Base-by-base conservation (phyloP, 2,113 vertebrate species). In the Aplodontia rufa region DNA sequence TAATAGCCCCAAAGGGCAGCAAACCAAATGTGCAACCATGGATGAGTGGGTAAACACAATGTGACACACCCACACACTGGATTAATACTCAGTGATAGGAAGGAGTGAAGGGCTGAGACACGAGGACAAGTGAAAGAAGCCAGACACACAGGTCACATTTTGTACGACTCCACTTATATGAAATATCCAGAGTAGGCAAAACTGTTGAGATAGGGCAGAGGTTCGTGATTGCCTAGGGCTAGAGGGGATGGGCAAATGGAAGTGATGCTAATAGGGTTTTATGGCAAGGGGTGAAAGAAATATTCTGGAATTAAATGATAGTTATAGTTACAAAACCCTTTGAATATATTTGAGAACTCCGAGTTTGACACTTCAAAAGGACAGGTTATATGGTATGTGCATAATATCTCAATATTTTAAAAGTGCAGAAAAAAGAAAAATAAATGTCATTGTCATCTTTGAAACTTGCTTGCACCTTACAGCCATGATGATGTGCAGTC, bases 11-110 rank as follows among this genome's bases (percentile, higher is more conserved):
- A 68, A 81, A 78, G 66, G 88, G 32, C 37, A 80, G 32, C 53
- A 64, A 49, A 72, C 47, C 84, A 85, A 75, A 87, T 40, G 22
- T n/a, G 64, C 35, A 12, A 37, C n/a, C 80, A 85, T 8, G 20
- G 37, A 51, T 74, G 53, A 72, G 58, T 24, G 9, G 8, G 45
- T 74, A 47, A 79, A 64, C 79, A 90, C 64, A 90, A 12, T 69
- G 20, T 82, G 78, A 45, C 76, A 10, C 47, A 45, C 68, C 45
- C 53, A 68, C 24, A 74, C 80, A 82, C 35, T 16, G 53, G n/a
- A 42, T 76, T 88, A 14, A 55, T 76, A 81, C 28, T 93, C 47
- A 72, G 40, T 69, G 91, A 95, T 85, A 90, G 58, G 58, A 82
- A 89, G 42, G 28, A 93, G 79, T 10, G 9, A 51, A 76, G 6